Evolutionary conservation across 2,113 vertebrate genomes (phyloP).

Genomic region (Poicephalus gulielmi): DNA sequence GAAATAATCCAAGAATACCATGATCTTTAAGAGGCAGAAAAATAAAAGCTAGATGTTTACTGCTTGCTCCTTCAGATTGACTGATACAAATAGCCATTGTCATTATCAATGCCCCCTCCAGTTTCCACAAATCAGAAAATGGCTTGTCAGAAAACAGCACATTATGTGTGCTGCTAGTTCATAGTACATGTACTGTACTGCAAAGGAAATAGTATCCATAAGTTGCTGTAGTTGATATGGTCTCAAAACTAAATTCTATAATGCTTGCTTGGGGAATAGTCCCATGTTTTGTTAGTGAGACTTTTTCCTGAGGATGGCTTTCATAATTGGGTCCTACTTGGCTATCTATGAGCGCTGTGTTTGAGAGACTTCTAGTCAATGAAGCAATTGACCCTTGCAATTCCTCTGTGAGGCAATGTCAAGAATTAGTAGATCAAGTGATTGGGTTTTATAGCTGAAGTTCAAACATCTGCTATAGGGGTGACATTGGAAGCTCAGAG

Average conservation of each 20-base stretch:
- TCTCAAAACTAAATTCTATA: neutral
- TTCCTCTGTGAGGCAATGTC: neutral
- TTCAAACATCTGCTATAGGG: neutral
- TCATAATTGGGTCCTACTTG: neutral
- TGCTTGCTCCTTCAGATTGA: neutral
- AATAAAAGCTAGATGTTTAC: neutral
- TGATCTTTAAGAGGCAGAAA: neutral
- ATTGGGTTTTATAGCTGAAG: neutral
- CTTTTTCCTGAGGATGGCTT: neutral
- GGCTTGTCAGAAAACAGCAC: neutral
- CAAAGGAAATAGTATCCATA: neutral
- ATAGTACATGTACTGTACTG: neutral
- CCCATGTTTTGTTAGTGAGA: neutral
- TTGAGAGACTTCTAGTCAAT: neutral
- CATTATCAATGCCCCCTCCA: neutral
- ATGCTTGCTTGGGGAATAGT: neutral
- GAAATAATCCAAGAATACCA: neutral
- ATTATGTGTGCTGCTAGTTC: neutral
- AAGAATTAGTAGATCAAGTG: neutral
- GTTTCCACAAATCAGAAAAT: neutral
- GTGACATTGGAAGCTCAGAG: neutral
- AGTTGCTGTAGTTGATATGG: neutral
- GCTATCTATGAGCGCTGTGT: neutral
- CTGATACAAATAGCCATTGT: neutral
- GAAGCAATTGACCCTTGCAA: neutral